Percentiles rank a stretch among this genome's conserved stretches.
These are phyloP conservation scores for Drosophila parvula DNA, from an alignment of 1,140 invertebrate species.

Conservation along the genomic window DNA sequence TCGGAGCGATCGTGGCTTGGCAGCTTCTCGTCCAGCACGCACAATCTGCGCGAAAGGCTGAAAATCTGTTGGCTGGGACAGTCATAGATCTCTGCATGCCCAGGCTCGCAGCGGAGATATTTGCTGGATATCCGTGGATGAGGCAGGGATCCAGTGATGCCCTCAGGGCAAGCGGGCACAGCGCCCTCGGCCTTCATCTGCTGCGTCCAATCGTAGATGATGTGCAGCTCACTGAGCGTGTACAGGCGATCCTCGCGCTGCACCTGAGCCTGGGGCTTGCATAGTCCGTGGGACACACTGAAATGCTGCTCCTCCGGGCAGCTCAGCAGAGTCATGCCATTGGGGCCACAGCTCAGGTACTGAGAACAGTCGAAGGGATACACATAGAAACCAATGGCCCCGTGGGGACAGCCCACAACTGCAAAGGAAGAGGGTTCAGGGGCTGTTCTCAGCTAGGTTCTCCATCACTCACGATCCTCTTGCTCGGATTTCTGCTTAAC, in stretches of 20 bases:
- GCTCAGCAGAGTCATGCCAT: constrained; percentile 84
- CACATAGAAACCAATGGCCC: constrained; percentile 85
- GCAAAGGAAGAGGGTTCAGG: constrained; percentile 9
- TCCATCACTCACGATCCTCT: constrained; percentile 30
- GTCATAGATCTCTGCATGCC: constrained; percentile 30
- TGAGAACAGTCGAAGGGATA: constrained; percentile 87
- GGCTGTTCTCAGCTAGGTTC: neutral
- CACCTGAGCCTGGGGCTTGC: constrained; percentile 44
- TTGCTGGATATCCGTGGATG: constrained; percentile 87
- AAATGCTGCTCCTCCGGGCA: constrained; percentile 84
- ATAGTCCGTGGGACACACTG: constrained; percentile 48
- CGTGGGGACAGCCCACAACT: constrained; percentile 82
- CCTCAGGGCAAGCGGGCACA: constrained; percentile 84
- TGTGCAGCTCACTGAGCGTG: constrained; percentile 31
- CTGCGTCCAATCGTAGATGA: constrained; percentile 58
- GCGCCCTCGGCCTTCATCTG: constrained; percentile 12
- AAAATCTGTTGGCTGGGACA: constrained; percentile 59
- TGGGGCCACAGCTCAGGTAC: constrained; percentile 86
- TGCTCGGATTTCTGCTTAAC: constrained; percentile 5
- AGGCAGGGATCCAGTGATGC: constrained; percentile 86
- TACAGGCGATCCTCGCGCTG: constrained; percentile 53
- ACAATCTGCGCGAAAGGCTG: constrained; percentile 60
- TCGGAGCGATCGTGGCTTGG: constrained; percentile 55
- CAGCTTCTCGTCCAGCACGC: constrained; percentile 40
- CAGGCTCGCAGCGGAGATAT: constrained; percentile 86